These are phyloP conservation scores for Lathronympha strigana DNA, from an alignment of 2,888 invertebrate species.

Conservation along the genomic window DNA sequence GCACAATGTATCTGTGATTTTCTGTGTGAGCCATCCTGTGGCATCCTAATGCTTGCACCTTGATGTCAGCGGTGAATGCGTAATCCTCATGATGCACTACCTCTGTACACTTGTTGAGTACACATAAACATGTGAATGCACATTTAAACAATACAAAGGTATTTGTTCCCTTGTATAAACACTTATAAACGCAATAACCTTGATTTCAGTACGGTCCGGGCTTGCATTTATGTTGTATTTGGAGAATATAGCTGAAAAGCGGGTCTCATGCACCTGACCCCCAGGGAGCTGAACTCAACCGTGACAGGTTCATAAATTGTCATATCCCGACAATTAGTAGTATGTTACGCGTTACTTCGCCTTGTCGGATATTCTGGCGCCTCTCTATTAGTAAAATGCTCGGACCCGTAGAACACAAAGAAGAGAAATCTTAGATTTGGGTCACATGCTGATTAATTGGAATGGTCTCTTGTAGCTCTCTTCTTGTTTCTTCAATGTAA, in stretches of 20 bases:
- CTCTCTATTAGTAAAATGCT: constrained; percentile 51
- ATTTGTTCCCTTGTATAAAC: constrained; percentile 7
- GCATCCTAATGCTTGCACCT: constrained; percentile 66
- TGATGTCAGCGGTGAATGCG: constrained; percentile 56
- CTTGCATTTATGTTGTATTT: constrained; percentile 39
- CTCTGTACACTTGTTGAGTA: constrained; percentile 44
- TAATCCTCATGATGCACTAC: constrained; percentile 59
- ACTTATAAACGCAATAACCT: constrained; percentile 14
- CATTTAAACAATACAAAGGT: constrained; percentile 21
- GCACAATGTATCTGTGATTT: constrained; percentile 89
- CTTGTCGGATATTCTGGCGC: constrained; percentile 44
- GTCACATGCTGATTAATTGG: constrained; percentile 82
- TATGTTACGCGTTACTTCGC: constrained; percentile 43
- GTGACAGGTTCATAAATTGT: constrained; percentile 67
- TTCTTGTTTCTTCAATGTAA: constrained; percentile 35
- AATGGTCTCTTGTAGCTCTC: constrained; percentile 45
- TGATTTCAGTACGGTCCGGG: constrained; percentile 15
- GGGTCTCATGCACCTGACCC: constrained; percentile 63
- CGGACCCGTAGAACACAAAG: constrained; percentile 65
- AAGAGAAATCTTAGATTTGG: constrained; percentile 83
- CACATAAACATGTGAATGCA: constrained; percentile 33
- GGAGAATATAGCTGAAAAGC: constrained; percentile 44
- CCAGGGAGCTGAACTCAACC: constrained; percentile 70
- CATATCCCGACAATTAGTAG: constrained; percentile 53
- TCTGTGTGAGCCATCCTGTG: constrained; percentile 85